Conservation (phyloP, 1,140 invertebrate species). For the Agrypnia vestita region DNA sequence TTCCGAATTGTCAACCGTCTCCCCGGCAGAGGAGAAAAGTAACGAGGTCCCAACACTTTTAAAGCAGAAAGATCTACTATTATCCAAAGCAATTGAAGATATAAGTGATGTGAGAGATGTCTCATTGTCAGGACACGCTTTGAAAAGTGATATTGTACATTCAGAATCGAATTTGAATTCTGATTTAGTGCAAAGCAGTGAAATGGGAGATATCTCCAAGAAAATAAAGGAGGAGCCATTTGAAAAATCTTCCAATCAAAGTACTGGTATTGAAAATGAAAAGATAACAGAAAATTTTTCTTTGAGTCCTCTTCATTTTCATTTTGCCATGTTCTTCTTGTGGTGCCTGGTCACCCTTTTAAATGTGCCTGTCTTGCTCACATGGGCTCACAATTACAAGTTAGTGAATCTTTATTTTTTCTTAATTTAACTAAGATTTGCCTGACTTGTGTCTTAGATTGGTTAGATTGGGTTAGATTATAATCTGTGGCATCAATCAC, state of each 20-base stretch:
- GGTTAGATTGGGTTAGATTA: too few species aligned
- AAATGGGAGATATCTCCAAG: background rate
- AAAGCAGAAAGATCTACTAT: too few species aligned
- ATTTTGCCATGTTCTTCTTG: slow-evolving; percentile 76
- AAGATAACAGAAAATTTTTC: slow-evolving; percentile 62
- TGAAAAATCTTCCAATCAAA: slow-evolving; percentile 41
- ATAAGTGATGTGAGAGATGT: background rate
- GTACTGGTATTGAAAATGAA: slow-evolving; percentile 49
- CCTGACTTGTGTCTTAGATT: background rate
- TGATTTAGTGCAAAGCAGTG: slow-evolving; percentile 12
- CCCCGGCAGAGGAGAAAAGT: too few species aligned
- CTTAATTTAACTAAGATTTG: background rate
- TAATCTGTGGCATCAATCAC: too few species aligned
- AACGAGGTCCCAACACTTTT: too few species aligned
- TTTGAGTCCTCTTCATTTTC: slow-evolving; percentile 74
- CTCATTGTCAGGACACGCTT: background rate
- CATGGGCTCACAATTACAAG: slow-evolving; percentile 78
- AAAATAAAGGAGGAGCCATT: background rate
- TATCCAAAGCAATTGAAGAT: background rate
- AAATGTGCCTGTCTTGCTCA: slow-evolving; percentile 74
- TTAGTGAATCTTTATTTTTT: slow-evolving; percentile 65
- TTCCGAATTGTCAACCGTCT: background rate
- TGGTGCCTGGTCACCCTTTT: slow-evolving; percentile 72
- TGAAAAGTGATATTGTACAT: background rate
- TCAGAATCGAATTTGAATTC: background rate